Base-by-base conservation (phyloP, 37 sponge, comb jelly and placozoan species). In the Chondrosia reniformis region DNA sequence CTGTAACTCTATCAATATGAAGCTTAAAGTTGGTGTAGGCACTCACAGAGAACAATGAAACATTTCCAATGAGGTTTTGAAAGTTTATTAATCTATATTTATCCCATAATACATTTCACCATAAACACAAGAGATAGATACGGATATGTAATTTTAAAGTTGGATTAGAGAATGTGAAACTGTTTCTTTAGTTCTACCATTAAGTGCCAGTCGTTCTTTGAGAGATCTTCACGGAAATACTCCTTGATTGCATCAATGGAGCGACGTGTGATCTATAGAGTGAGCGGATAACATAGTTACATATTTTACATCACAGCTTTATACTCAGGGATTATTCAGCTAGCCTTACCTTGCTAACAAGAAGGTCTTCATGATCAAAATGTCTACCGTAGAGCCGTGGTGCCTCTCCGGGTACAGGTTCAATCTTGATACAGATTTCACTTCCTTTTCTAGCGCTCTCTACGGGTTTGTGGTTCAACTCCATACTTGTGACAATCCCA, bases 371-470 rank as follows among this genome's bases (percentile, higher is more conserved):
- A 58, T 89, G 83, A 58, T 90, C 93, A 84, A 98, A 98, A 57
- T 98, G 99, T 32, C 99, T 62, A 2, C 96, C 99, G 54, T 85
- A 90, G n/a, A 98, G 83, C 31, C 87, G 77, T 8, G 99, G 99
- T 17, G 99, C 88, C 0, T 95, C 94, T 7, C 99, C 99, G 22
- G 89, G 78, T 0, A 74, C 69, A 22, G 86, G 31, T 41, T 95
- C 99, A 42, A 98, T 91, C 87, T 95, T 98, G 46, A 98, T 55
- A 61, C 96, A 95, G 22, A 98, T 94, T 45, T 98, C 99, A 46
- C 46, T 27, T 22, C 99, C 99, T 17, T 88, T 90, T 13, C 80
- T 54, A 0, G 85, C 93, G 30, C 45, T 79, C 13, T 95, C 98
- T 39, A 93, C 84, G 34, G 65, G 79, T 73, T 92, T 96, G 81